Evolutionary conservation across 2,113 vertebrate species (phyloP), one percentile per base, ranked within the genome.

Genomic region (Anarhynchus alexandrinus): DNA sequence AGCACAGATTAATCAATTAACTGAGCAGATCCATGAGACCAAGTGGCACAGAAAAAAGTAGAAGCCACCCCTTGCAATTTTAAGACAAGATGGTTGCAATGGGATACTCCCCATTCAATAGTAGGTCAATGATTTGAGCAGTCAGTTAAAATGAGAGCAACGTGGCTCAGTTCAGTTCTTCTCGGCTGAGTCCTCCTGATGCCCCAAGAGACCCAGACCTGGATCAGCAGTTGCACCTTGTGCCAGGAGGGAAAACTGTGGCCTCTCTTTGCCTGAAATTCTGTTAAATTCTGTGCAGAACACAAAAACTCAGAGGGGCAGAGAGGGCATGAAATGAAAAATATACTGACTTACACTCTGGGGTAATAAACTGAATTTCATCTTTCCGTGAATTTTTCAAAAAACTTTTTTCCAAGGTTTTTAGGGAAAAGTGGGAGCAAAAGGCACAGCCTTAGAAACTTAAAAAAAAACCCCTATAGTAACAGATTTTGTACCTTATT

Each of bases 121-220:
- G 14, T 17, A 57, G 43, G 10, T 40, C 25, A 51, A 12, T 15
- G 6, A 40, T 49, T 22, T 67, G 47, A 57, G 8, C 5, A 66
- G 17, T 16, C 38, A 59, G 25, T 9, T 57, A 70, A 65, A 80
- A 87, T 45, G 7, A 52, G 62, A 80, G 18, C 6, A 88, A 38
- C 17, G 5, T 32, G 20, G 12, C 21, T 78, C 15, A 12, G 7
- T 74, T 66, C 22, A 26, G 17, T 22, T 64, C 20, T 55, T 51
- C 30, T 45, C 0, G 0, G 4, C 16, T 47, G 29, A n/a, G 4
- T 43, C 7, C 11, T 87, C 30, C 17, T 67, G 30, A 59, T 51
- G 32, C 15, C 43, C n/a, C 22, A 80, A 45, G 30, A 86, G 16
- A 88, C 3, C 2, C 6, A 72, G 7, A 1, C 29, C 25, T 45